phyloP scores from a whole-genome alignment of 2,797 vertebrate genomes.

The Acipenser oxyrinchus region DNA sequence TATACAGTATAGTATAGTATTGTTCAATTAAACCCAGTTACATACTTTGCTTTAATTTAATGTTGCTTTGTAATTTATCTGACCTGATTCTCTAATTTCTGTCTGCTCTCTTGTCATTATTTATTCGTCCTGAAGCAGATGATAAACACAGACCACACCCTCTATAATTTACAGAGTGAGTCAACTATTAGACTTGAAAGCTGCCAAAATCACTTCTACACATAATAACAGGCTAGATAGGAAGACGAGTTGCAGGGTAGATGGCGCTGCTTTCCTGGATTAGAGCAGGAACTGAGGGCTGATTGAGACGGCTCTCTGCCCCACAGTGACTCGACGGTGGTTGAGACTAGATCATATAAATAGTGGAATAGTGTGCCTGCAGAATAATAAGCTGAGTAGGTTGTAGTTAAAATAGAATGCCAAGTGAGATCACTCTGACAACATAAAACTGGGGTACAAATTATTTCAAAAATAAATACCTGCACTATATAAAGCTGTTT shows the following conservation, averaged over 20 bases:
- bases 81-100: not conserved
- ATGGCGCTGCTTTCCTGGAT: not conserved
- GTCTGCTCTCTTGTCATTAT: not conserved
- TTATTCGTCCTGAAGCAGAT: not conserved
- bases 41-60: too few relatives aligned
- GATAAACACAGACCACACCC: constrained; percentile 1
- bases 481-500: too few relatives aligned
- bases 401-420: too few relatives aligned
- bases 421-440: too few relatives aligned
- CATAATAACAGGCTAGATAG: not conserved
- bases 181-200: not conserved
- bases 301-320: too few relatives aligned
- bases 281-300: not conserved
- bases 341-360: not conserved
- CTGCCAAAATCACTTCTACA: not conserved
- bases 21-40: too few relatives aligned
- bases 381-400: too few relatives aligned
- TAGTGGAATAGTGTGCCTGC: too few relatives aligned
- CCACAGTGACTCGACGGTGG: not conserved
- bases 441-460: too few relatives aligned
- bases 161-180: not conserved
- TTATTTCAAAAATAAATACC: too few relatives aligned
- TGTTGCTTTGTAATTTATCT: not conserved
- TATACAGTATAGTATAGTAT: too few relatives aligned
- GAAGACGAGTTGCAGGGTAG: not conserved